Evolutionary conservation across 2,113 vertebrate genomes (phyloP), one percentile per base, ranked within the genome.

Genomic region (Solea solea): DNA sequence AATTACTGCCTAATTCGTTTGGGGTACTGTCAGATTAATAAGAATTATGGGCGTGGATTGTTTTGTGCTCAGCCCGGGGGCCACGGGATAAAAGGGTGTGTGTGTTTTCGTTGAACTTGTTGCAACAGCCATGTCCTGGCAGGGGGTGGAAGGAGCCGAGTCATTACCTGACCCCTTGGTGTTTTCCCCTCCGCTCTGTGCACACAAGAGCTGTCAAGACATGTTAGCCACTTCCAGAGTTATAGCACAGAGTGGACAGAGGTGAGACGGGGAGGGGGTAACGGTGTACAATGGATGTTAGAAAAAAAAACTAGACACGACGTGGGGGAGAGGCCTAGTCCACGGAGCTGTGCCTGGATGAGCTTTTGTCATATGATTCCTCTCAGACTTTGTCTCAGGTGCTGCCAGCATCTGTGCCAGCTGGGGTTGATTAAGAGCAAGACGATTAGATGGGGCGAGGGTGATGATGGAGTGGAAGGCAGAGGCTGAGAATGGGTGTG

Each of bases 81-180:
- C 67, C 63, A 64, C 1, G 0, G 60, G 71, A 90, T 85, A 67
- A 89, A 82, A 75, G 84, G 65, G 72, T 85, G 78, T 89, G 61
- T 83, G 72, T 85, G 81, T 91, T 85, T 89, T 85, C 77, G 78
- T 82, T 87, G 64, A 90, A 88, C 87, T 88, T 89, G 73, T 81
- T 80, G 74, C 79, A 82, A 85, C 66, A 82, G 87, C 78, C 84
- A 84, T 42, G 53, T 86, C 80, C 75, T 62, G 61, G 77, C 48
- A 68, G 89, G 88, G 84, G 88, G 86, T 74, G 51, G 53, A 48
- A 51, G 76, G 52, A 28, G 57, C 77, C 68, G 53, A 74, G 85
- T 71, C 77, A 80, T 78, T 89, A 89, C 86, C 80, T 84, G 84
- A 89, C 87, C 85, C 59, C 27, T 52, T 62, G 69, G 70, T 79